Base-by-base conservation (phyloP, 2,888 invertebrate species). In the Neoascia interrupta region DNA sequence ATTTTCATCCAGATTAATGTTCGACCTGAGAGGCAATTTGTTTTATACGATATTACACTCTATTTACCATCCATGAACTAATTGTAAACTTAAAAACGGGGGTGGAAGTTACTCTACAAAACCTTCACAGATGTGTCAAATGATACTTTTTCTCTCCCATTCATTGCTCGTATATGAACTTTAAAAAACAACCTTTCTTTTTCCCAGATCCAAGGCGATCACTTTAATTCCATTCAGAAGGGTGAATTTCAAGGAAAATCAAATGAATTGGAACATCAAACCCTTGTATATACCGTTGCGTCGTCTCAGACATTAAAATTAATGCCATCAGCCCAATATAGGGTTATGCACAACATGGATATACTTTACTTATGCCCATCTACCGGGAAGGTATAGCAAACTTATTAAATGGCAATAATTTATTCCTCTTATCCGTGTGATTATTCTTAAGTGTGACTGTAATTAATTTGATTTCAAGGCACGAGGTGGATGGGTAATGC, bases 331-430 rank as follows among this genome's bases (percentile, higher is more conserved):
- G 63, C 54, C 70, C 72, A 66, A 64, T 76, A 56, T 31, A 63
- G 56, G 70, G 41, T 56, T 43, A 39, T 34, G 18, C 36, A 31
- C 41, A 39, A 58, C 43, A 63, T 63, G 69, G 51, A 34, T 69
- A 36, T 19, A 23, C 15, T 28, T 47, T 13, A 23, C 13, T 31
- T 13, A 13, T 10, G 8, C 11, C 15, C 13, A 26, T 5, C 2
- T 4, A 19, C 1, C 26, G 6, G 15, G n/a, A n/a, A n/a, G 39
- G 39, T 31, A 31, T 39, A 41, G 5, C 28, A 34, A 79, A 79
- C 80, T 80, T 80, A 80, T 80, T 80, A 80, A 73, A 80, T 73
- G 74, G 74, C 80, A 80, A 80, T 80, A 66, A 80, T 80, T 80
- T 80, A 80, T 73, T 74, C 68, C 60, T 58, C 80, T 79, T 72